A percentile compares a stretch with the other conserved stretches of the same genome.
These are phyloP conservation scores for Nanorana parkeri DNA, from an alignment of 2,113 vertebrate species.

Conservation along the genomic window DNA sequence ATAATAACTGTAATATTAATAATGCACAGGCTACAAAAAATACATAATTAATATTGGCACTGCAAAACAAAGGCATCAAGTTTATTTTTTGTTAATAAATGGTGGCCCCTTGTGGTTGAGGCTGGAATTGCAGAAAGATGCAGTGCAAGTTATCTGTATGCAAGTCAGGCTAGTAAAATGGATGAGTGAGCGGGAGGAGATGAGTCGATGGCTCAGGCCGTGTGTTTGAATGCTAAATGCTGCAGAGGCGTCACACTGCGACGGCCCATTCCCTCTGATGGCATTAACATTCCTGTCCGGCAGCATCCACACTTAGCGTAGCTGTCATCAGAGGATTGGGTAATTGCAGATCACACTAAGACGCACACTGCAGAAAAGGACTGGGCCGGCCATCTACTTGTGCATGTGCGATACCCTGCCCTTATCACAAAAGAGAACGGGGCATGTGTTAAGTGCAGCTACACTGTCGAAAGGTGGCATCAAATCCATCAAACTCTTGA, in stretches of 20 bases:
- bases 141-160: conserved; percentile 37
- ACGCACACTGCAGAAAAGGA: not conserved
- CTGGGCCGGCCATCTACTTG: not conserved
- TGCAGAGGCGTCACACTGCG: conserved; percentile 52
- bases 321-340: conserved; percentile 42
- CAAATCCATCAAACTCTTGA: conserved; percentile 30
- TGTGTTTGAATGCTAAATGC: conserved; percentile 48
- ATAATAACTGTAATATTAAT: too few species aligned
- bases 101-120: not conserved
- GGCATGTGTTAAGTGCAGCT: conserved; percentile 33
- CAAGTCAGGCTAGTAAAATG: conserved; percentile 37
- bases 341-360: conserved; percentile 34
- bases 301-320: conserved; percentile 39
- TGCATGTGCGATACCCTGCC: conserved; percentile 28
- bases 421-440: conserved; percentile 7
- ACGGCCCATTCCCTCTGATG: conserved; percentile 32
- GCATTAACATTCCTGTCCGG: conserved; percentile 54
- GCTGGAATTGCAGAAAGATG: not conserved
- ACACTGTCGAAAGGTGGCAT: not conserved
- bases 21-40: too few species aligned
- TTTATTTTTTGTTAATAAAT: not conserved
- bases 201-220: conserved; percentile 37
- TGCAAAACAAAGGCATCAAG: not conserved
- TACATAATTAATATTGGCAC: too few species aligned
- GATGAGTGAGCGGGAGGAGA: conserved; percentile 44